Evolutionary conservation across 1,140 invertebrate species (phyloP), one percentile per base, ranked within the genome.

Genomic region (Vollenhovia emeryi): DNA sequence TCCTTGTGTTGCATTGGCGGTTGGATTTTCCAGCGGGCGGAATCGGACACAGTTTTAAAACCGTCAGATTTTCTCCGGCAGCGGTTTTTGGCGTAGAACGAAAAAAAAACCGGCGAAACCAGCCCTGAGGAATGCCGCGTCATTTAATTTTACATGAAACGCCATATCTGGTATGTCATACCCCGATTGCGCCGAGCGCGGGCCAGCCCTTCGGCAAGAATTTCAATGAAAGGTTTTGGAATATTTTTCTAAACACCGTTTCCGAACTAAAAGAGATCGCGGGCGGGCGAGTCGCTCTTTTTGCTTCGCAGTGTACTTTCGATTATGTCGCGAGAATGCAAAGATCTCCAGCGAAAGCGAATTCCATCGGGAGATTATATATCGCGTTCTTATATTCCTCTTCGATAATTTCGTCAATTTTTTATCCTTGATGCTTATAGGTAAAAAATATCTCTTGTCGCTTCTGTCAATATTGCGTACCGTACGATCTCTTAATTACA

Each of bases 221-320:
- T 79, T 79, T 79, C 64, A 79, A 79, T 79, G 76, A 79, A 79
- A 68, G 76, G 30, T 48, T 79, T 79, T 52, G 76, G 76, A 79
- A 79, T 79, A 79, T 79, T 79, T 79, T 68, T 79, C 76, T 52
- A 69, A 79, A 79, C 76, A 79, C 15, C 21, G 13, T 15, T 33
- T 11, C 18, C 24, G 50, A 36, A 24, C 21, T 9, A 48, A 40
- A 43, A 43, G 59, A 78, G 40, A 64, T 33, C n/a, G 57, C n/a
- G 74, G 8, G 3, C 43, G 40, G 18, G 11, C 15, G 27, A 50
- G 68, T 27, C 33, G 40, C 2, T 50, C 13, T 33, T 27, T 69
- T 27, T 69, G 21, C 40, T 62, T 52, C 62, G 3, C 68, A 52
- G 36, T 69, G 15, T 79, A 79, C 33, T 79, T 79, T 68, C 62